phyloP scores from a whole-genome alignment of 2,797 vertebrate genomes.

The Poeciliopsis turneri region DNA sequence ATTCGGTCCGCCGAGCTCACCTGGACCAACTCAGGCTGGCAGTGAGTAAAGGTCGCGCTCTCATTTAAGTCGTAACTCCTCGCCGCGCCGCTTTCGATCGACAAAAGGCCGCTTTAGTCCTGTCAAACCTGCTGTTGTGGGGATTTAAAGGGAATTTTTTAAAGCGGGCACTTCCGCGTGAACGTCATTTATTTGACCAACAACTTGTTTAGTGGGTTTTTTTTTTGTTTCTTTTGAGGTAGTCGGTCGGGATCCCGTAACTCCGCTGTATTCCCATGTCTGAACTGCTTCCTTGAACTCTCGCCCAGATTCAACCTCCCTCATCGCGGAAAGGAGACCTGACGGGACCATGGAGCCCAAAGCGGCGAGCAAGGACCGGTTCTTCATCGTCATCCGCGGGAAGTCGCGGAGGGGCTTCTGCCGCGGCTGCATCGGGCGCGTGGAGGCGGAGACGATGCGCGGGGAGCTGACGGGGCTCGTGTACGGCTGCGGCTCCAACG shows the following conservation, averaged over 20 bases:
- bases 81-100: neutral
- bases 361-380: conserved; percentile 53
- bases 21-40: conserved; percentile 1
- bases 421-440: conserved; percentile 72
- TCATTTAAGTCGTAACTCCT: neutral
- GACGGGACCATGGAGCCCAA: conserved; percentile 66
- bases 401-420: conserved; percentile 75
- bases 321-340: neutral
- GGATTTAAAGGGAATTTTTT: neutral
- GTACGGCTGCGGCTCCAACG: conserved; percentile 50
- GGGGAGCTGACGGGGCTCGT: conserved; percentile 72
- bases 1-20: neutral
- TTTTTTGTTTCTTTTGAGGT: neutral
- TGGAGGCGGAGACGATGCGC: conserved; percentile 57
- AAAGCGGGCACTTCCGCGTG: neutral
- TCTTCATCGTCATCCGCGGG: conserved; percentile 76
- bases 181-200: neutral
- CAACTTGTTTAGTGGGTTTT: neutral
- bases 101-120: neutral
- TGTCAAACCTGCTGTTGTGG: neutral
- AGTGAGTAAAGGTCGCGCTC: conserved; percentile 12
- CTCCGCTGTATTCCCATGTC: conserved; percentile 22
- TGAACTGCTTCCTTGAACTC: neutral
- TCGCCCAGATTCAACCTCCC: neutral
- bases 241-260: neutral